These are phyloP conservation scores for Pseudopipra pipra DNA, from an alignment of 2,113 vertebrate species.

Conservation along the genomic window DNA sequence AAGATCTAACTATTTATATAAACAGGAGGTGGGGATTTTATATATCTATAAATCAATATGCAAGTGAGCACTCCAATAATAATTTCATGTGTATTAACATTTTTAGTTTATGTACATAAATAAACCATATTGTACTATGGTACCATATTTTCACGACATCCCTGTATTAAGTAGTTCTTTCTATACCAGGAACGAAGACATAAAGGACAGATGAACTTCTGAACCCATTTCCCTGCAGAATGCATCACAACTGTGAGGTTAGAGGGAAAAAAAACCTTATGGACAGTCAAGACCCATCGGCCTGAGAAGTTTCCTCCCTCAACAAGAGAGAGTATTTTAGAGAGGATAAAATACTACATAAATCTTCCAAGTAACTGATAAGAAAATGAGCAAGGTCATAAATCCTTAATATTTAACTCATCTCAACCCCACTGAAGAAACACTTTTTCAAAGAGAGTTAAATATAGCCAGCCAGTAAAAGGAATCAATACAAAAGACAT, in stretches of 20 bases:
- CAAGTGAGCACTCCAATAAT: background rate
- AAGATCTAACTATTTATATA: background rate
- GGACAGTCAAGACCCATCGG: background rate
- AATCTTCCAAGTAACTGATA: background rate
- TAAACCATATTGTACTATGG: background rate
- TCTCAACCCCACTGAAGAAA: background rate
- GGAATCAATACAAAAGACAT: background rate
- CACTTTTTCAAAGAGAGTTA: background rate
- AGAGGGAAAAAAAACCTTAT: background rate
- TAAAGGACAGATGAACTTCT: background rate
- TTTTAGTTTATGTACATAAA: background rate
- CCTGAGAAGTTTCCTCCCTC: background rate
- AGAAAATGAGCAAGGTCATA: background rate
- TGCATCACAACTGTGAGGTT: background rate
- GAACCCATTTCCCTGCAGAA: background rate
- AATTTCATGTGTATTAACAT: background rate
- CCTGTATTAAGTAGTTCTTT: background rate
- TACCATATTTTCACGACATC: background rate
- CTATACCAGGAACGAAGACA: background rate
- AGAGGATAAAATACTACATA: background rate
- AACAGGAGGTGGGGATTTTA: background rate
- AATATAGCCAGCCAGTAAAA: background rate
- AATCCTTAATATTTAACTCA: conserved; percentile 11
- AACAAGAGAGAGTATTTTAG: background rate
- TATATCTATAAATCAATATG: background rate